A percentile compares a stretch with the other conserved stretches of the same genome.
phyloP scores from a whole-genome alignment of 2,113 vertebrate species.

The Montifringilla adamsi region DNA sequence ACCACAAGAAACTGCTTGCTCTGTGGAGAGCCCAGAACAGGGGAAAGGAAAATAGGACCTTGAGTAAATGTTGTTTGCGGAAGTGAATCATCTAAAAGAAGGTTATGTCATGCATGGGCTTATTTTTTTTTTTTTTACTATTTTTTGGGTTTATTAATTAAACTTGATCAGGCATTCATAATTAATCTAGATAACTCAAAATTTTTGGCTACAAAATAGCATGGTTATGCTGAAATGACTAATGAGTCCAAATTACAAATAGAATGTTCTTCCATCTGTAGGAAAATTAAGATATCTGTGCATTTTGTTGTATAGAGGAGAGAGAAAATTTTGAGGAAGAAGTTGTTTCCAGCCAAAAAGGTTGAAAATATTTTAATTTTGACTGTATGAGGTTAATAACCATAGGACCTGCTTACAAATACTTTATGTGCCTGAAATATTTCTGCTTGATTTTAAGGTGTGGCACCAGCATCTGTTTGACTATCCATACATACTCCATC shows the following conservation, averaged over 20 bases:
- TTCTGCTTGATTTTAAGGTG: not conserved
- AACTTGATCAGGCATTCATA: not conserved
- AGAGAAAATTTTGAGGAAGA: not conserved
- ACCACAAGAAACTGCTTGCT: not conserved
- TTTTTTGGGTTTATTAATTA: not conserved
- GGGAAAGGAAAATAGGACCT: not conserved
- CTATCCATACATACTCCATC: not conserved
- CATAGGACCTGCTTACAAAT: not conserved
- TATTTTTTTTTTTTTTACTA: not conserved
- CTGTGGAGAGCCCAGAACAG: not conserved
- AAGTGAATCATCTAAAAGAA: not conserved
- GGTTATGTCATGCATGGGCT: not conserved
- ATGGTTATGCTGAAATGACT: not conserved
- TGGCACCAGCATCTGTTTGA: not conserved
- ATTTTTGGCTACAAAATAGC: not conserved
- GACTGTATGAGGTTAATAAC: not conserved
- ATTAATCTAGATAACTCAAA: not conserved
- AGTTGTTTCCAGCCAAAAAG: not conserved
- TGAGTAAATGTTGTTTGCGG: not conserved
- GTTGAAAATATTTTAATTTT: not conserved
- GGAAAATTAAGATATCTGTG: not conserved
- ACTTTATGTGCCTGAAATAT: not conserved
- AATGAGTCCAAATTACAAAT: not conserved
- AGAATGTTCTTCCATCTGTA: not conserved
- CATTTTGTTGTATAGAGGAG: not conserved